Percentiles rank a stretch among this genome's conserved stretches.
These are phyloP conservation scores for Lasioglossum calceatum DNA, from an alignment of 2,888 invertebrate genomes.

Conservation along the genomic window DNA sequence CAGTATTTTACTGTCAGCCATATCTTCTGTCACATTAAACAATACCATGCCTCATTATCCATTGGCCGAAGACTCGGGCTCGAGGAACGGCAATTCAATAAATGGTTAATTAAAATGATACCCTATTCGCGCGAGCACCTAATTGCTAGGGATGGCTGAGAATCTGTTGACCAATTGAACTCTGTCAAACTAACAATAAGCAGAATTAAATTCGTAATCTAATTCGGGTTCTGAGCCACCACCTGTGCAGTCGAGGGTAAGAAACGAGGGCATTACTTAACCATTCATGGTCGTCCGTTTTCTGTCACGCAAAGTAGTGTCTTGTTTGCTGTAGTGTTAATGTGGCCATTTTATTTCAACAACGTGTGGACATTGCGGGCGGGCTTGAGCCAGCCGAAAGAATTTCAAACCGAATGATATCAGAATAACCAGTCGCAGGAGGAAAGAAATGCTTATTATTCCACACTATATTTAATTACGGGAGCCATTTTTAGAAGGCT, in stretches of 20 bases:
- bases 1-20: not conserved
- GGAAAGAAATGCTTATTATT: not conserved
- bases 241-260: not conserved
- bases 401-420: not conserved
- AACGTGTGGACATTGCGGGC: constrained; percentile 21
- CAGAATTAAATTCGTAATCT: not conserved
- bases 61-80: not conserved
- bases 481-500: constrained; percentile 17
- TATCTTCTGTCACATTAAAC: not conserved
- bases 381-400: constrained; percentile 23
- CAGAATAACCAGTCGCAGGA: not conserved
- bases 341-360: too few relatives aligned
- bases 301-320: not conserved
- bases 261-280: not conserved
- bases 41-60: not conserved
- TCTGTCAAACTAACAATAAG: not conserved
- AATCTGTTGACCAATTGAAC: not conserved
- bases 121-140: not conserved
- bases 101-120: not conserved
- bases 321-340: too few relatives aligned
- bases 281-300: too few relatives aligned
- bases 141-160: not conserved
- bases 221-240: not conserved
- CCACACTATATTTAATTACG: not conserved
- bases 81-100: not conserved